These are phyloP conservation scores for Protonemura montana DNA, from an alignment of 2,888 invertebrate genomes.

Conservation along the genomic window DNA sequence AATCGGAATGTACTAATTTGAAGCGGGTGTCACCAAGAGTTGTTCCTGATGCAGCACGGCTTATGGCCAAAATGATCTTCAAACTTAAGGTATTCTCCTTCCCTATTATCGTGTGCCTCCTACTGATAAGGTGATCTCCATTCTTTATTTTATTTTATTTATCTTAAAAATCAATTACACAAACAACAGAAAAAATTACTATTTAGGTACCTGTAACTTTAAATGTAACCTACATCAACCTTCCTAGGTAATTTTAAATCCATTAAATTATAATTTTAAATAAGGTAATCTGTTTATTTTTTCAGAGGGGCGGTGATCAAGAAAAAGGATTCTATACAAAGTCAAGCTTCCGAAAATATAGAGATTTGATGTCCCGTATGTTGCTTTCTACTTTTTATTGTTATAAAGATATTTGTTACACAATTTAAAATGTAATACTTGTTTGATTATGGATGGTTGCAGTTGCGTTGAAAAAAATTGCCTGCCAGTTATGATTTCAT, in stretches of 20 bases:
- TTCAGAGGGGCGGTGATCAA: conserved; percentile 71
- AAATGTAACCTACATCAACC: no score
- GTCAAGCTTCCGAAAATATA: conserved; percentile 77
- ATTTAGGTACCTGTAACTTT: conserved; percentile 22
- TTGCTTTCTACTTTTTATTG: conserved; percentile 49
- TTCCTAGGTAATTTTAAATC: no score
- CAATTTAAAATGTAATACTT: no score
- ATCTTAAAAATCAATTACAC: no score
- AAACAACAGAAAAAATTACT: not conserved
- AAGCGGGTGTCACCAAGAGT: conserved; percentile 74
- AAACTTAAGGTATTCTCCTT: conserved; percentile 61
- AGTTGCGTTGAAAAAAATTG: no score
- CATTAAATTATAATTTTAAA: conserved; percentile 27
- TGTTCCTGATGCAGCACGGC: conserved; percentile 82
- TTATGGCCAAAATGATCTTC: conserved; percentile 79
- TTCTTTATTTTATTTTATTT: no score
- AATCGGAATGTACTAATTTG: conserved; percentile 81
- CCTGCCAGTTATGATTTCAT: no score
- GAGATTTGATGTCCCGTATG: conserved; percentile 92
- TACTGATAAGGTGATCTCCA: no score
- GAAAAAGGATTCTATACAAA: conserved; percentile 74
- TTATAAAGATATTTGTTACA: no score
- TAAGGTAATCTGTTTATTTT: conserved; percentile 45
- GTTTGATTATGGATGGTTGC: no score
- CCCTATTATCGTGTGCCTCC: no score